These are phyloP conservation scores for Cordilura impudica DNA, from an alignment of 2,888 invertebrate species.

Conservation along the genomic window DNA sequence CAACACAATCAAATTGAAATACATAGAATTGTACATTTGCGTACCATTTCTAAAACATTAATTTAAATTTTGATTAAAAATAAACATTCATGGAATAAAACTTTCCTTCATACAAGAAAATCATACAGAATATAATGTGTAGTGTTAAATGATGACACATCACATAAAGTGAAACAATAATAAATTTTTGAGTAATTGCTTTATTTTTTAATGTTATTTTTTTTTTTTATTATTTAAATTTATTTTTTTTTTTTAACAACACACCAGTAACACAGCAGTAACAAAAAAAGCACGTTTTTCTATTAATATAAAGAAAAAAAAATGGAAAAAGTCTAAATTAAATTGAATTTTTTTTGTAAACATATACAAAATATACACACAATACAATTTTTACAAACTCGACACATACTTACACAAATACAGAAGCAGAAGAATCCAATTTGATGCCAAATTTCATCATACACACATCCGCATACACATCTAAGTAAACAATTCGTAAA, in stretches of 20 bases:
- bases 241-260: not conserved
- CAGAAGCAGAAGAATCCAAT: not conserved
- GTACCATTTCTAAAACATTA: conserved; percentile 23
- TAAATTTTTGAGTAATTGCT: conserved; percentile 26
- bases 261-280: conserved; percentile 15
- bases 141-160: conserved; percentile 47
- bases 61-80: conserved; percentile 58
- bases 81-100: conserved; percentile 42
- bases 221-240: conserved; percentile 10
- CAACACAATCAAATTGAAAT: not conserved
- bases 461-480: not conserved
- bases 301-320: conserved; percentile 9
- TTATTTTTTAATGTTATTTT: not conserved
- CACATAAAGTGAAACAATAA: conserved; percentile 38
- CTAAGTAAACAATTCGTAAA: not conserved
- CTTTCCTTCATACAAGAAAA: not conserved
- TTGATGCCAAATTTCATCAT: not conserved
- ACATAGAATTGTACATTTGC: not conserved
- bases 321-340: conserved; percentile 42
- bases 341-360: conserved; percentile 39
- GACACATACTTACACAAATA: not conserved
- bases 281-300: conserved; percentile 41
- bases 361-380: conserved; percentile 9
- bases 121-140: conserved; percentile 24
- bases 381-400: not conserved